Percentiles rank a stretch among this genome's conserved stretches.
Evolutionary conservation across 2,888 invertebrate species (phyloP).

Genomic region (Microctonus brassicae): DNA sequence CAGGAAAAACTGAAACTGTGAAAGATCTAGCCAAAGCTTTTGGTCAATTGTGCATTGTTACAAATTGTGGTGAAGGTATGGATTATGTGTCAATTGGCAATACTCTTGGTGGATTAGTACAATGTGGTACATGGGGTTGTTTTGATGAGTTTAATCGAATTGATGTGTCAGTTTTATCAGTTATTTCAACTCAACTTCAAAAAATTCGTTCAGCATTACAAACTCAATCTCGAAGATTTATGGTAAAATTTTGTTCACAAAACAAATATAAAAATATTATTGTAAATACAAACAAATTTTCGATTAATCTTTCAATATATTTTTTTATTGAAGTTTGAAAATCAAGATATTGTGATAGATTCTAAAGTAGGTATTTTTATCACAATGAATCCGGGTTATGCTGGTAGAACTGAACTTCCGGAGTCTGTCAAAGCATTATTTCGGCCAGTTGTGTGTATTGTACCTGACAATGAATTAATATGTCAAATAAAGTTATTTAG

Average conservation of each 20-base stretch:
- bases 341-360: conserved; percentile 85
- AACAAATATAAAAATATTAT: neutral
- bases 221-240: conserved; percentile 80
- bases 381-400: conserved; percentile 96
- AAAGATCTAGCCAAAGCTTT: conserved; percentile 94
- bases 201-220: conserved; percentile 88
- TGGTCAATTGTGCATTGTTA: conserved; percentile 85
- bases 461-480: conserved; percentile 92
- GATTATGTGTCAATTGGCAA: conserved; percentile 87
- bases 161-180: conserved; percentile 91
- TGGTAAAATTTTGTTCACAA: conserved; percentile 72
- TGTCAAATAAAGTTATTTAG: conserved; percentile 93
- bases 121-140: conserved; percentile 96
- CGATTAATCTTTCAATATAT: neutral
- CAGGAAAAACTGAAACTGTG: conserved; percentile 92
- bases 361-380: conserved; percentile 92
- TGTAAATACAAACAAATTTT: neutral
- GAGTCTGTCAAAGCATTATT: conserved; percentile 94
- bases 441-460: conserved; percentile 91
- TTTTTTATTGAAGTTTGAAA: conserved; percentile 78
- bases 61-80: conserved; percentile 95
- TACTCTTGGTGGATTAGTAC: conserved; percentile 82
- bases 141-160: conserved; percentile 96
- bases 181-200: conserved; percentile 92
- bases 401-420: conserved; percentile 91